Conservation (phyloP, 2,113 vertebrate genomes). For the Aspidoscelis tigris region DNA sequence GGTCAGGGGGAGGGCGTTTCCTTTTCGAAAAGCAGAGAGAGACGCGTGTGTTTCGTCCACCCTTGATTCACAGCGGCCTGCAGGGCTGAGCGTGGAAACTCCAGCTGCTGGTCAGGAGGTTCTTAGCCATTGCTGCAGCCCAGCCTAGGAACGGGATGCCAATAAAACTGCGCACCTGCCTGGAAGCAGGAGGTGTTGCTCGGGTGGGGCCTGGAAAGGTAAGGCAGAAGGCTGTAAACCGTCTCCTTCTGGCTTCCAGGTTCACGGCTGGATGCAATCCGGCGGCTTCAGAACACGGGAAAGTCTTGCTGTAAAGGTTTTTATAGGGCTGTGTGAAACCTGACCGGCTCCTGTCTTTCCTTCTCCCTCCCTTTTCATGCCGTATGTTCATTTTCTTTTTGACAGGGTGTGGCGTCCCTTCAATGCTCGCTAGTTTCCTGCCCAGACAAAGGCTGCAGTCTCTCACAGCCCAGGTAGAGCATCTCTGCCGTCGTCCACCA, state of each 20-base stretch:
- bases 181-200: neutral
- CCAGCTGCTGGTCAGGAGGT: neutral
- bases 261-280: neutral
- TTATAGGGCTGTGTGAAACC: constrained; percentile 18
- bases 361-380: neutral
- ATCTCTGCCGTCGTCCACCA: too few species aligned
- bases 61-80: neutral
- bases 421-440: too few species aligned
- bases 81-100: neutral
- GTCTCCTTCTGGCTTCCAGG: neutral
- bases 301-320: neutral
- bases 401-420: too few species aligned
- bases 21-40: constrained; percentile 14
- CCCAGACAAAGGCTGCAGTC: too few species aligned
- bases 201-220: neutral
- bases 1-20: neutral
- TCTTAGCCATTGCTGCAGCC: neutral
- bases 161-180: neutral
- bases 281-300: neutral
- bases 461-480: neutral
- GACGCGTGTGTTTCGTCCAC: neutral
- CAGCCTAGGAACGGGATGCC: neutral
- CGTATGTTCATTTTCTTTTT: neutral
- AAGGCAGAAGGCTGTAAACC: neutral
- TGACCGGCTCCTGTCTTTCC: constrained; percentile 7